Percentiles rank a stretch among this genome's conserved stretches.
phyloP scores from a whole-genome alignment of 2,797 vertebrate species.

The Acanthis flammea region DNA sequence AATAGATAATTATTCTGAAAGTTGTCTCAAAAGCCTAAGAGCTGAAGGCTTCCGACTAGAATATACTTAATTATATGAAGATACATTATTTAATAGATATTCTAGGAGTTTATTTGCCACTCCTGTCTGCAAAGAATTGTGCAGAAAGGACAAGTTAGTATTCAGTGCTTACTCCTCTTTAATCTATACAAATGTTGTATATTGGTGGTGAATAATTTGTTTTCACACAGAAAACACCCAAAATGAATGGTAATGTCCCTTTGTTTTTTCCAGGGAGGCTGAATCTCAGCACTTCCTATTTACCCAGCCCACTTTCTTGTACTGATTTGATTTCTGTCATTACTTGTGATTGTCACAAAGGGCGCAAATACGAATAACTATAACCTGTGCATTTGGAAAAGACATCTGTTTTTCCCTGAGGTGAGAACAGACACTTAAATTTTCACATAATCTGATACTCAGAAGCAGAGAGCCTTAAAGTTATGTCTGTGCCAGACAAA shows the following conservation, averaged over 20 bases:
- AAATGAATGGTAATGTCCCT: background rate
- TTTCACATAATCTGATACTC: background rate
- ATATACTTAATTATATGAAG: background rate
- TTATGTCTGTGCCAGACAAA: background rate
- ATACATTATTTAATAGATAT: background rate
- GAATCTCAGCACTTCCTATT: background rate
- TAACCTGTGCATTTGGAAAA: background rate
- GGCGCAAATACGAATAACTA: background rate
- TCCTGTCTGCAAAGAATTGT: background rate
- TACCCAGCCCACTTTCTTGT: background rate
- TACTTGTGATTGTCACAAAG: background rate
- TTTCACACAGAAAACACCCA: background rate
- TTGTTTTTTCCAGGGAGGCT: background rate
- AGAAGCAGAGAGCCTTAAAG: background rate
- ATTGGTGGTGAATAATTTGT: background rate
- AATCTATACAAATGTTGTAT: background rate
- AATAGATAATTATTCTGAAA: background rate
- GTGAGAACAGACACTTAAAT: background rate
- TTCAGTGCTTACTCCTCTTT: background rate
- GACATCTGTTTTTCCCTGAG: background rate
- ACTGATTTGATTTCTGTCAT: background rate
- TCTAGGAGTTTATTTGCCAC: background rate
- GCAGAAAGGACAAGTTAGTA: background rate
- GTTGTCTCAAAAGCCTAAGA: background rate
- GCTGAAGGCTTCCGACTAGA: background rate